phyloP scores from a whole-genome alignment of 2,888 invertebrate species.

The Sicus ferrugineus region DNA sequence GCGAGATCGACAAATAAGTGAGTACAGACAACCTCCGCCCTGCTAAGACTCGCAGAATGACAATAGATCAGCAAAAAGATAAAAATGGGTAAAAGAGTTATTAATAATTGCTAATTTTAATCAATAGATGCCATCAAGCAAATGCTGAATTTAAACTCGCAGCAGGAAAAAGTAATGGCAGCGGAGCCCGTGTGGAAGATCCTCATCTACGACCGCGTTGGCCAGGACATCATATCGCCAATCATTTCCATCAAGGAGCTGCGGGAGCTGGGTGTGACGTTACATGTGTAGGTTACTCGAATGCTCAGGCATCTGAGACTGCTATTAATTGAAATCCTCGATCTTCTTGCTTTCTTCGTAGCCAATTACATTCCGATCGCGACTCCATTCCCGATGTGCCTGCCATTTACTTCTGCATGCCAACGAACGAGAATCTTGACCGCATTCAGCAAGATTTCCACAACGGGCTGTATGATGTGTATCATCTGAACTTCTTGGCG shows the following conservation, averaged over 20 bases:
- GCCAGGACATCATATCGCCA: conserved; percentile 98
- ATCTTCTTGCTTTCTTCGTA: conserved; percentile 53
- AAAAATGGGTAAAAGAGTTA: background rate
- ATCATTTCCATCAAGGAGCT: conserved; percentile 94
- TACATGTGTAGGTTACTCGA: conserved; percentile 84
- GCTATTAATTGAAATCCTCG: too few relatives aligned
- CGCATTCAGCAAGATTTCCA: conserved; percentile 91
- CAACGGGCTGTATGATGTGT: conserved; percentile 90
- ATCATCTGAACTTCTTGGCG: conserved; percentile 95
- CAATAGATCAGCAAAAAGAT: background rate
- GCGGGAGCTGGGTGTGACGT: conserved; percentile 93
- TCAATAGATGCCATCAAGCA: conserved; percentile 86
- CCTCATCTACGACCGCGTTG: conserved; percentile 92
- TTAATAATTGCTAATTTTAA: background rate
- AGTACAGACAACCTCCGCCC: conserved; percentile 50
- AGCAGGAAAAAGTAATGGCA: conserved; percentile 76
- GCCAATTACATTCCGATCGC: conserved; percentile 85
- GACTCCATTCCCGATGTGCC: conserved; percentile 98
- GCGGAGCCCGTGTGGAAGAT: conserved; percentile 96
- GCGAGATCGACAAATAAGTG: conserved; percentile 78
- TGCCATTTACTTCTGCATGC: conserved; percentile 96
- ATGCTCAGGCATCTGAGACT: background rate
- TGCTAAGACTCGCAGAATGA: background rate
- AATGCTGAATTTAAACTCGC: conserved; percentile 93
- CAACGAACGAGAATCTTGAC: conserved; percentile 94